Evolutionary conservation across 2,113 vertebrate species (phyloP).

Genomic region (Pelvicachromis taeniatus): DNA sequence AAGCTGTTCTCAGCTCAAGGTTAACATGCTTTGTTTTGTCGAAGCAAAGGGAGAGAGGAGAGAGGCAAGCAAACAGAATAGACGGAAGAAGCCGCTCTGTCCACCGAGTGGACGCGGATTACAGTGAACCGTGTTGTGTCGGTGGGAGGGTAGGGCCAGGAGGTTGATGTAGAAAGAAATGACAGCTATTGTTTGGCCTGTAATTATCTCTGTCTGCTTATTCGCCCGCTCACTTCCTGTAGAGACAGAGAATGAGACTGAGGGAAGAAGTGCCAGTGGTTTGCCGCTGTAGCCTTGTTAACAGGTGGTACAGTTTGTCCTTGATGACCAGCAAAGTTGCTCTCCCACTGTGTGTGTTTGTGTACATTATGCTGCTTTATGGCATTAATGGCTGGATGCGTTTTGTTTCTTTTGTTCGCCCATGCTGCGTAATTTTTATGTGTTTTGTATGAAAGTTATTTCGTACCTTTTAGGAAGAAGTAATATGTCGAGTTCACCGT

Average conservation of each 20-base stretch:
- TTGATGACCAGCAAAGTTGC: constrained; percentile 31
- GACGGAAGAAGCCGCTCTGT: background rate
- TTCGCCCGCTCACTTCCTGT: constrained; percentile 47
- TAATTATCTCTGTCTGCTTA: constrained; percentile 53
- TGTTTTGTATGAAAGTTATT: background rate
- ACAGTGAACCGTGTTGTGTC: background rate
- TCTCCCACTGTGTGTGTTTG: background rate
- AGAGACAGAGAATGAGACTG: background rate
- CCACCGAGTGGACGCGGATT: constrained; percentile 22
- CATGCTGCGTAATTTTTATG: background rate
- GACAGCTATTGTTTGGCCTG: constrained; percentile 51
- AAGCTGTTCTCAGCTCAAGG: constrained; percentile 64
- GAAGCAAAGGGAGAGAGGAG: background rate
- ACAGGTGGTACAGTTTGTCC: constrained; percentile 48
- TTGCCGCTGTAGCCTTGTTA: constrained; percentile 13
- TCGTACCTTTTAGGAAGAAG: background rate
- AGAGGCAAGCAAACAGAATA: background rate
- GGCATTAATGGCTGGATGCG: background rate
- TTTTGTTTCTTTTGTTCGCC: background rate
- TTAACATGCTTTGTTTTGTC: constrained; percentile 60
- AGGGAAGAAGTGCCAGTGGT: background rate
- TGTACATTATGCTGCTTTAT: background rate
- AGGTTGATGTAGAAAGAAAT: constrained; percentile 35
- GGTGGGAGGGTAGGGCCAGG: constrained; percentile 23
- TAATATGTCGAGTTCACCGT: background rate